A percentile compares a stretch with the other conserved stretches of the same genome.
phyloP scores from a whole-genome alignment of 1,140 invertebrate species.

The Stegodyphus mimosarum region DNA sequence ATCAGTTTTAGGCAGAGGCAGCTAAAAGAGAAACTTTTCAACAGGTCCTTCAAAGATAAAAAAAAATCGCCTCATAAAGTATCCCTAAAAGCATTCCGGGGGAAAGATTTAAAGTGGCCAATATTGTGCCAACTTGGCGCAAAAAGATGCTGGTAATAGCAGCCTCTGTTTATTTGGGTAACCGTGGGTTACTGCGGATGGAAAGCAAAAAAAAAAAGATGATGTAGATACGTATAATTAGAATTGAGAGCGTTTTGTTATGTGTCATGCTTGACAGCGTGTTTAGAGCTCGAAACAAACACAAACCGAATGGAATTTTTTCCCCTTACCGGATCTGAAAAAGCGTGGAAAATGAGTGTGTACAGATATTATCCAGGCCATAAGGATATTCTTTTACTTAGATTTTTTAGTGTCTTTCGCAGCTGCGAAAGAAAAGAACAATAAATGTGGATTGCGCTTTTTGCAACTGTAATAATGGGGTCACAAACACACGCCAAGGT shows the following conservation, averaged over 20 bases:
- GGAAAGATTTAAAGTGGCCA: conserved; percentile 48
- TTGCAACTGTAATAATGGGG: too few relatives aligned
- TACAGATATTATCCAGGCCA: background rate
- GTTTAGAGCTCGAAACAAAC: conserved; percentile 34
- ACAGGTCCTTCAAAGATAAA: too few relatives aligned
- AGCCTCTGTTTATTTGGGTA: conserved; percentile 46
- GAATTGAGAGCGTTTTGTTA: conserved; percentile 44
- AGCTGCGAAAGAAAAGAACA: too few relatives aligned
- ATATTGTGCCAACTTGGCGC: conserved; percentile 59
- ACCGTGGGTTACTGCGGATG: background rate
- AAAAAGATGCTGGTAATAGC: conserved; percentile 55
- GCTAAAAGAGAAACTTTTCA: too few relatives aligned
- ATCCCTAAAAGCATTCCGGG: conserved; percentile 22
- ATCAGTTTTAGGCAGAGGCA: too few relatives aligned
- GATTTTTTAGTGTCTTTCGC: too few relatives aligned
- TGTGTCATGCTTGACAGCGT: conserved; percentile 49
- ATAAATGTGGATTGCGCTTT: too few relatives aligned
- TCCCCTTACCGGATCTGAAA: background rate
- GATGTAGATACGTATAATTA: conserved; percentile 39
- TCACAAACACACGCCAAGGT: too few relatives aligned
- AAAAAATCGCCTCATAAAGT: background rate
- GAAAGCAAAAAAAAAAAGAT: background rate
- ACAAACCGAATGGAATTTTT: background rate
- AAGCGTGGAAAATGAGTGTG: background rate
- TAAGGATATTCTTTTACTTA: background rate